Conservation (phyloP, 2,113 vertebrate genomes). For the Climacteris rufus region DNA sequence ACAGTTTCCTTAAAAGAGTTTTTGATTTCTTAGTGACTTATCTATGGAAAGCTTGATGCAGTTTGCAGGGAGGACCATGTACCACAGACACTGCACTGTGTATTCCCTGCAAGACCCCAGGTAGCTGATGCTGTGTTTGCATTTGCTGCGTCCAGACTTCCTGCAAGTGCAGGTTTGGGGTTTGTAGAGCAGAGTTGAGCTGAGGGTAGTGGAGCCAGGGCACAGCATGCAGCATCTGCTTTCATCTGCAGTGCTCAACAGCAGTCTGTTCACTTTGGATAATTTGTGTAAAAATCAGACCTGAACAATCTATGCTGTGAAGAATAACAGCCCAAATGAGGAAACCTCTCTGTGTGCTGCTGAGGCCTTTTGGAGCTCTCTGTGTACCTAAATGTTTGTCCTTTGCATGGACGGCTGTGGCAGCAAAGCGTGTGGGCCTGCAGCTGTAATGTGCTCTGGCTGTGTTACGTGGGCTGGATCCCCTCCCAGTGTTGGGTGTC, state of each 20-base stretch:
- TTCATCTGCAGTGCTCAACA: neutral
- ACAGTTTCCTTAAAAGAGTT: neutral
- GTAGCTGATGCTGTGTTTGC: neutral
- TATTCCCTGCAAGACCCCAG: neutral
- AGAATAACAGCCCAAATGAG: neutral
- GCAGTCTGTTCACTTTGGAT: neutral
- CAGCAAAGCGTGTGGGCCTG: neutral
- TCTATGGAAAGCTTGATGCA: neutral
- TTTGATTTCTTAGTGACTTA: neutral
- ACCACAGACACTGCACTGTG: too few species aligned
- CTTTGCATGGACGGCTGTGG: neutral
- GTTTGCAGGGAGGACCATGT: neutral
- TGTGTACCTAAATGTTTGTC: accelerated
- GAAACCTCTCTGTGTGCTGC: neutral
- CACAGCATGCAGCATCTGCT: neutral
- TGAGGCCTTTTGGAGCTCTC: neutral
- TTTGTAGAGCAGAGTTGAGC: neutral
- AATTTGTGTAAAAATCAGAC: neutral
- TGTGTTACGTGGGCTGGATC: neutral
- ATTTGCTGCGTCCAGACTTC: neutral
- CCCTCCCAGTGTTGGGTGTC: neutral
- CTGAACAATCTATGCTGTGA: neutral
- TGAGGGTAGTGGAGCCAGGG: accelerated
- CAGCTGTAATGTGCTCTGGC: neutral
- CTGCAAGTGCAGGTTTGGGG: neutral